Evolutionary conservation across 30 jellyfish, hydroid and myxozoan species (phyloP).

Genomic region (Cassiopea xamachana): DNA sequence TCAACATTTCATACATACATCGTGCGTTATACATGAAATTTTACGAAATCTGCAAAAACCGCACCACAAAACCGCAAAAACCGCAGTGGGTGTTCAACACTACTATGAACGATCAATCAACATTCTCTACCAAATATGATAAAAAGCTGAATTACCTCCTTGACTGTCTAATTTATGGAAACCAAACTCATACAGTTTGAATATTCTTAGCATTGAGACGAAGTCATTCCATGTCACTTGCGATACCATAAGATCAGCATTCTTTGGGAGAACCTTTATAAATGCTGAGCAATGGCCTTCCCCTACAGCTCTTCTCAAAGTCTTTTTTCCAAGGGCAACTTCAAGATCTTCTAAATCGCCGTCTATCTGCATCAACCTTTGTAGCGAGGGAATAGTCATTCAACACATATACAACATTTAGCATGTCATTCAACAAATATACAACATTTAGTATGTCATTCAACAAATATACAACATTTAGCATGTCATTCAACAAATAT

Average conservation of each 20-base stretch:
- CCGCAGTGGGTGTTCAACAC: no score
- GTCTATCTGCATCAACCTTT: constrained; percentile 71
- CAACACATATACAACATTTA: no score
- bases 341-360: constrained; percentile 93
- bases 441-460: no score
- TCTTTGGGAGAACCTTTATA: constrained; percentile 74
- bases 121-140: neutral
- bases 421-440: no score
- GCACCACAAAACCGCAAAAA: no score
- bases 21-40: no score
- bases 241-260: constrained; percentile 88
- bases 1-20: no score
- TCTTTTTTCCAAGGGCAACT: constrained; percentile 78
- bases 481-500: no score
- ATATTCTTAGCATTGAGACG: constrained; percentile 84
- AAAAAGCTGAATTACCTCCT: neutral
- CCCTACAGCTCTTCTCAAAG: constrained; percentile 62
- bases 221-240: constrained; percentile 98
- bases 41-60: no score
- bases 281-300: constrained; percentile 97
- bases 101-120: no score
- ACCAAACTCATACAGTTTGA: constrained; percentile 71
- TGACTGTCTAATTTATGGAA: constrained; percentile 49
- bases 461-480: no score
- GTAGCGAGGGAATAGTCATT: neutral